Evolutionary conservation across 2,113 vertebrate species (phyloP), one percentile per base, ranked within the genome.

Genomic region (Cricetomys ansorgei): DNA sequence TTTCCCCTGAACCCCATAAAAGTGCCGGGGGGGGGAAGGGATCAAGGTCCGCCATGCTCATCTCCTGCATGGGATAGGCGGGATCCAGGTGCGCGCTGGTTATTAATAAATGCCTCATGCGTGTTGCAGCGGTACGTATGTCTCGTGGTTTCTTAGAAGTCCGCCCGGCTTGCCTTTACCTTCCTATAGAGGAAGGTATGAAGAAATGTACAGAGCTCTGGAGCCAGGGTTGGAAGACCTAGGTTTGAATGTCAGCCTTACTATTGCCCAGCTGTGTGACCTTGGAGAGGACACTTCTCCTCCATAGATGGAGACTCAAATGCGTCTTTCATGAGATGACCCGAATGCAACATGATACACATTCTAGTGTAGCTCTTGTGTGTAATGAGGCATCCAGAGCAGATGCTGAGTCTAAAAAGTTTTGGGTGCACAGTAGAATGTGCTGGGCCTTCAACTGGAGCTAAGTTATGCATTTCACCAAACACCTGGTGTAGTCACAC

Each of bases 241-340:
- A 37, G 10, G 59, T 70, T 40, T 59, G 40, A 79, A 85, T 34
- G 1, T 17, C 83, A 73, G 16, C 17, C 45, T 73, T 11, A 15
- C 43, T 85, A 21, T 19, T 40, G 11, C 23, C 45, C 81, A 50
- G 43, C 21, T 57, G 8, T 81, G 27, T 67, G 67, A 77, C 31
- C n/a, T 76, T 23, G 5, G 27, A 67, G 10, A 69, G 3, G 27
- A 34, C 65, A 67, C 64, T 87, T 85, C 83, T 34, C n/a, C 53
- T 88, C 70, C 43, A 91, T 67, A 96, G 77, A 50, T 27, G 6
- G 53, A 34, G 53, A 75, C 83, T 81, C 34, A 70, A 96, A 62
- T 69, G 37, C 4, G 57, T 81, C 27, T 69, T 94, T 95, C 65
- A 48, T 43, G 87, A 40, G 64, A 96, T n/a, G 79, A 70, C 69